Conservation (phyloP, 2,113 vertebrate genomes). For the Ochotona curzoniae region DNA sequence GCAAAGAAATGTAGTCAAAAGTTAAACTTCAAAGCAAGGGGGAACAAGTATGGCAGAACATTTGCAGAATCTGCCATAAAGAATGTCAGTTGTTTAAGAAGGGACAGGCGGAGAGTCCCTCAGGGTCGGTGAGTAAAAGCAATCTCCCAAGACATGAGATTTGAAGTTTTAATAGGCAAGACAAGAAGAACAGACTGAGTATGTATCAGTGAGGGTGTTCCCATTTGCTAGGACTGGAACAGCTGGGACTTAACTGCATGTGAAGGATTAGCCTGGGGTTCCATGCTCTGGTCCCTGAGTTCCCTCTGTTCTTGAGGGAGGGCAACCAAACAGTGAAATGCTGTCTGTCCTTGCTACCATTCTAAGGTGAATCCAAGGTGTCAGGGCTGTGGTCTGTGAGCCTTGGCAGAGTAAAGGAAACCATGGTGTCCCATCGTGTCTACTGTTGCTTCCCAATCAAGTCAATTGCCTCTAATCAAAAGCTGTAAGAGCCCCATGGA, state of each 20-base stretch:
- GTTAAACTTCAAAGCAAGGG: not conserved
- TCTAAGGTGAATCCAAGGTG: not conserved
- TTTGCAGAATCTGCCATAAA: not conserved
- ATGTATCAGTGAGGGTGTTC: not conserved
- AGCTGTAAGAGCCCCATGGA: not conserved
- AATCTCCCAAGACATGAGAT: not conserved
- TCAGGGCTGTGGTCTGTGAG: not conserved
- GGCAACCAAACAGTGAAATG: not conserved
- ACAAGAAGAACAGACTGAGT: not conserved
- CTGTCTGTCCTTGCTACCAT: not conserved
- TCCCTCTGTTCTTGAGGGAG: not conserved
- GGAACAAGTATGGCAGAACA: not conserved
- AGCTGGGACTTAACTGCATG: no score
- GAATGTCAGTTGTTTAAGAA: conserved; percentile 4
- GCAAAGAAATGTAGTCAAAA: not conserved
- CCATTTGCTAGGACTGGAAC: not conserved
- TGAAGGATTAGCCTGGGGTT: no score
- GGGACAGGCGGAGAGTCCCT: not conserved
- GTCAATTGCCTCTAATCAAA: not conserved
- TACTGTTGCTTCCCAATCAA: not conserved
- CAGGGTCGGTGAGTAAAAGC: not conserved
- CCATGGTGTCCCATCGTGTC: not conserved
- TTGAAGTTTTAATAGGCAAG: not conserved
- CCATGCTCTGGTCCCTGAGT: not conserved
- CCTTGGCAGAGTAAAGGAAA: not conserved